These are phyloP conservation scores for Chloroceryle amazona DNA, from an alignment of 2,797 vertebrate genomes.

Conservation along the genomic window DNA sequence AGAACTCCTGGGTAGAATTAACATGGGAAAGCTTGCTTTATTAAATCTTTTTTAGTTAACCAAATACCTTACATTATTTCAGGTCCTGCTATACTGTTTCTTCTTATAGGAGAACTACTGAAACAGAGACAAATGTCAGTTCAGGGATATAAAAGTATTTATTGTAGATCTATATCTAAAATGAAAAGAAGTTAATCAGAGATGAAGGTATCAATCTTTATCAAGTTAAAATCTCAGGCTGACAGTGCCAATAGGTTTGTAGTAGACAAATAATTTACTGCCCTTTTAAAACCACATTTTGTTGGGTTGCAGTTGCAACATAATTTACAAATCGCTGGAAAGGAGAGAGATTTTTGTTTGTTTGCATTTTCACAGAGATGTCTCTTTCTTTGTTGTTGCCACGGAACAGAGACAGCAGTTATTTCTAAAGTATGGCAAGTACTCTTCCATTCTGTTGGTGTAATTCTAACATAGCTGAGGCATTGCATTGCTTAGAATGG, in stretches of 20 bases:
- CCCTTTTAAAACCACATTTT: neutral
- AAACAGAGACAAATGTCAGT: neutral
- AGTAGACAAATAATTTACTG: neutral
- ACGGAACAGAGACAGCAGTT: neutral
- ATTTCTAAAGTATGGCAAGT: neutral
- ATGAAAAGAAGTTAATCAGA: neutral
- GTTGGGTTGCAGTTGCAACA: neutral
- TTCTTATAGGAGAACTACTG: neutral
- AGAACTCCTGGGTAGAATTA: slow-evolving; percentile 9
- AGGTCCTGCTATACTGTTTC: neutral
- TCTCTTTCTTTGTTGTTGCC: neutral
- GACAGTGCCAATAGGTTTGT: neutral
- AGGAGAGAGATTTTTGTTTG: neutral
- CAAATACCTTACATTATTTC: neutral
- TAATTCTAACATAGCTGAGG: neutral
- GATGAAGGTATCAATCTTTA: neutral
- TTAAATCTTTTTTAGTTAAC: slow-evolving; percentile 46
- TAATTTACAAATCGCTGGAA: neutral
- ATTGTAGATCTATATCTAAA: neutral
- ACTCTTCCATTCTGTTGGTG: neutral
- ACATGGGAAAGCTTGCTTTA: slow-evolving; percentile 12
- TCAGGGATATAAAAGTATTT: neutral
- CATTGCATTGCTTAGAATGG: neutral
- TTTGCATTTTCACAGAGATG: neutral
- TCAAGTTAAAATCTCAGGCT: slow-evolving; percentile 10